Percentiles rank a stretch among this genome's conserved stretches.
Conservation (phyloP, 2,113 vertebrate species). For the Casuarius casuarius region DNA sequence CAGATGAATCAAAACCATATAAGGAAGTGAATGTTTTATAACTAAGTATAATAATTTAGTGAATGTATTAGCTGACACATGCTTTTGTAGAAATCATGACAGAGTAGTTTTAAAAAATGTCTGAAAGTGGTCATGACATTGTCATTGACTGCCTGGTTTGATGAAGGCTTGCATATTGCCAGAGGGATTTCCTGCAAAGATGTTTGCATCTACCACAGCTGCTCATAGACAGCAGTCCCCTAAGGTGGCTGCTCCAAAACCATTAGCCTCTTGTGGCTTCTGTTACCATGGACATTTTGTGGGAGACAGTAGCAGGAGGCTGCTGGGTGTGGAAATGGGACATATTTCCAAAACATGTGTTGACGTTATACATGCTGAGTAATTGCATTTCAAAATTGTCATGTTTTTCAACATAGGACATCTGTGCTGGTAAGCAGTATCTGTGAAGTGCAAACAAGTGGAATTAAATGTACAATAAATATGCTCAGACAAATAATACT, state of each 20-base stretch:
- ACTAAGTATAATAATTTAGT: not conserved
- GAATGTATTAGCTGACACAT: not conserved
- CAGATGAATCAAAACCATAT: not conserved
- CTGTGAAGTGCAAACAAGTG: slow-evolving; percentile 51
- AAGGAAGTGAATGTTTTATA: not conserved
- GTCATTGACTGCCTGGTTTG: not conserved
- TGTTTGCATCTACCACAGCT: not conserved
- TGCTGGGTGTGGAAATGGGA: not conserved
- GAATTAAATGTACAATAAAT: slow-evolving; percentile 51
- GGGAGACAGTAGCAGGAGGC: slow-evolving; percentile 1
- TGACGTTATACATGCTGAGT: not conserved
- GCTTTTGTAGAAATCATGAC: not conserved
- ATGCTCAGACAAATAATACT: slow-evolving; percentile 1
- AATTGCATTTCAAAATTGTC: slow-evolving; percentile 55
- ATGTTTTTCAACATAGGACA: slow-evolving; percentile 68
- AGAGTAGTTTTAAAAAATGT: not conserved
- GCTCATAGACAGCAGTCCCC: not conserved
- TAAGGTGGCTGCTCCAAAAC: not conserved
- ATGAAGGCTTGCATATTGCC: not conserved
- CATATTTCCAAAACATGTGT: slow-evolving; percentile 64
- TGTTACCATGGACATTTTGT: not conserved
- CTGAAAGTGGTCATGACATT: not conserved
- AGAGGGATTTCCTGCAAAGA: not conserved
- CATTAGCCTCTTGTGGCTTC: not conserved
- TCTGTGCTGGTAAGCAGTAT: slow-evolving; percentile 55